Evolutionary conservation across 2,797 vertebrate genomes (phyloP), one percentile per base, ranked within the genome.

Genomic region (Sebastes variabilis): DNA sequence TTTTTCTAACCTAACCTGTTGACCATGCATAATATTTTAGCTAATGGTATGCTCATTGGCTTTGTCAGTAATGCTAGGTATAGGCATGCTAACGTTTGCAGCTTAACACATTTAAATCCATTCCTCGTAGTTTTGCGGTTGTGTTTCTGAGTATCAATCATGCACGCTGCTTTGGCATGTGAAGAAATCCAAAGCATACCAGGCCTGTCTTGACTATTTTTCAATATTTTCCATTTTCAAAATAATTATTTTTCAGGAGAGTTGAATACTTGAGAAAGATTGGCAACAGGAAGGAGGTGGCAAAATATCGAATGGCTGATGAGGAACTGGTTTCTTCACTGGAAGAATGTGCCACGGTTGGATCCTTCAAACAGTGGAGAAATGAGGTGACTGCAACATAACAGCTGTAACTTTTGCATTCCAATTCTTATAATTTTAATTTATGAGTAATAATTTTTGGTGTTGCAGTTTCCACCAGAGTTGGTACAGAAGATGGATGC

Each of bases 401-500:
- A 5, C 10, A 55, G 20, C 24, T 56, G 55, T 13, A 56, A 56
- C 36, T 38, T 5, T 38, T 38, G 12, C 55, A 13, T 14, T 14
- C 6, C 22, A 2, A 0, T 42, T 42, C 38, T 42, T 0, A 3
- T 42, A 2, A 55, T 55, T 24, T 1, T 1, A 24, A 12, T 55
- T 6, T 2, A 7, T 56, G 24, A 56, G 5, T 56, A 12, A 55
- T 55, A 1, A 55, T 27, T 58, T 25, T 58, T 58, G 55, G 52
- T 24, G 54, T 25, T 56, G 13, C 5, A 42, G 94, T 84, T 93
- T n/a, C 64, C 88, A 5, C 2, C 5, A 66, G 78, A 91, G 3
- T 32, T 93, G 69, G 10, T 94, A 3, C 1, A 82, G 70, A 79
- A 76, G 66, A 1, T 91, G 73, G 92, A 94, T 8, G 3, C 14